Conservation (phyloP, 2,888 invertebrate species). For the Ryuthela nishihirai region DNA sequence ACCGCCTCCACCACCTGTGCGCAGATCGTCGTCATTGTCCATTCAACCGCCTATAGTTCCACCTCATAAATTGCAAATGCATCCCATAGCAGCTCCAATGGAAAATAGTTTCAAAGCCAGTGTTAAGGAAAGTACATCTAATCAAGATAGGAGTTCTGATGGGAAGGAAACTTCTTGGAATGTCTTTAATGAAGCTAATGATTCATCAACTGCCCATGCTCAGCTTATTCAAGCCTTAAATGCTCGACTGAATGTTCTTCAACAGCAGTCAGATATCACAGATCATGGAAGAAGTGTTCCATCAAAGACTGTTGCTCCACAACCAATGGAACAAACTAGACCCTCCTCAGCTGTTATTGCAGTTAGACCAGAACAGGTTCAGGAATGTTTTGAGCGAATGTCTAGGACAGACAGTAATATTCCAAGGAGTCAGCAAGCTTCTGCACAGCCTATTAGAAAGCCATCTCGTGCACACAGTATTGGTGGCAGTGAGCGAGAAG, state of each 20-base stretch:
- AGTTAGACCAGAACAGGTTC: not conserved
- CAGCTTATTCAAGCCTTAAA: slow-evolving; percentile 33
- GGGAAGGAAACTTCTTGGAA: slow-evolving; percentile 30
- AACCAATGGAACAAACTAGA: slow-evolving; percentile 9
- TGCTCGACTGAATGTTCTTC: slow-evolving; percentile 26
- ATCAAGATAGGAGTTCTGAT: too few relatives aligned
- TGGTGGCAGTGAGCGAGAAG: not conserved
- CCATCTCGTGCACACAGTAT: not conserved
- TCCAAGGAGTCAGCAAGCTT: not conserved
- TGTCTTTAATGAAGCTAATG: slow-evolving; percentile 19
- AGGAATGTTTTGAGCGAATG: too few relatives aligned
- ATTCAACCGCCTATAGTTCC: slow-evolving; percentile 27
- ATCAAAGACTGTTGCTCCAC: not conserved
- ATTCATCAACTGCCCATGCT: slow-evolving; percentile 25
- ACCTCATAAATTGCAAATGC: slow-evolving; percentile 20
- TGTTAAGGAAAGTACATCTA: too few relatives aligned
- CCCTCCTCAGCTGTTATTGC: not conserved
- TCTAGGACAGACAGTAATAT: not conserved
- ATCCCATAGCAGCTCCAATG: not conserved
- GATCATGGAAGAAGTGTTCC: slow-evolving; percentile 7
- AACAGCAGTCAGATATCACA: slow-evolving; percentile 4
- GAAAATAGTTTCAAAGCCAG: not conserved
- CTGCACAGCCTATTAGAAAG: not conserved
- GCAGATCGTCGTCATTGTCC: slow-evolving; percentile 24
- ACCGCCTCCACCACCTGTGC: slow-evolving; percentile 32